Conservation (phyloP, 2,797 vertebrate species). For the Pseudochaenichthys georgianus region DNA sequence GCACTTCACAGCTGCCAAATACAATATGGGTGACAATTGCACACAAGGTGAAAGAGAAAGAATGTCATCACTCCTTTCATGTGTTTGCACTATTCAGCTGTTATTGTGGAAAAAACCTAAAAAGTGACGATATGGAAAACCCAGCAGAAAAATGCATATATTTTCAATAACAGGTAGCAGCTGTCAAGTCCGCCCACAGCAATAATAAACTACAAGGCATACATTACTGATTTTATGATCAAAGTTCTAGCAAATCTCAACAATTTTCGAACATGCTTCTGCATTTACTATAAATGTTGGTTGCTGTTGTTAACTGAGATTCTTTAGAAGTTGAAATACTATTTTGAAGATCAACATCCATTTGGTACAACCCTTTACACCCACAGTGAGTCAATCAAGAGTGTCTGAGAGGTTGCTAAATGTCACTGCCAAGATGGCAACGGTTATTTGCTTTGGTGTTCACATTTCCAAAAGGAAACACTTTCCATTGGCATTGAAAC, state of each 20-base stretch:
- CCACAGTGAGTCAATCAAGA: constrained; percentile 14
- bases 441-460: constrained; percentile 27
- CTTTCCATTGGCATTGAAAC: constrained; percentile 4
- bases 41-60: constrained; percentile 49
- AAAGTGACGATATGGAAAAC: constrained; percentile 15
- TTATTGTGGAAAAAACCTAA: constrained; percentile 40
- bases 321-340: neutral
- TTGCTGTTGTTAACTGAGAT: neutral
- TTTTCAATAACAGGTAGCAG: constrained; percentile 22
- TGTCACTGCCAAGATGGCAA: constrained; percentile 23
- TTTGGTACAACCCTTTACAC: neutral
- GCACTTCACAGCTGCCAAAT: constrained; percentile 53
- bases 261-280: neutral
- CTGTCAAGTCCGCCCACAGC: constrained; percentile 20
- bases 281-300: neutral
- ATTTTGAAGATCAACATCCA: neutral
- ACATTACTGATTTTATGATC: constrained; percentile 9
- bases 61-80: constrained; percentile 45
- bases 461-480: constrained; percentile 34
- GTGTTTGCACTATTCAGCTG: constrained; percentile 33
- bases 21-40: constrained; percentile 53
- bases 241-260: constrained; percentile 25
- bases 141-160: constrained; percentile 19
- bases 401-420: constrained; percentile 34
- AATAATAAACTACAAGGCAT: constrained; percentile 16